Evolutionary conservation across 2,888 invertebrate genomes (phyloP), one percentile per base, ranked within the genome.

Genomic region (Pyrgus malvae): DNA sequence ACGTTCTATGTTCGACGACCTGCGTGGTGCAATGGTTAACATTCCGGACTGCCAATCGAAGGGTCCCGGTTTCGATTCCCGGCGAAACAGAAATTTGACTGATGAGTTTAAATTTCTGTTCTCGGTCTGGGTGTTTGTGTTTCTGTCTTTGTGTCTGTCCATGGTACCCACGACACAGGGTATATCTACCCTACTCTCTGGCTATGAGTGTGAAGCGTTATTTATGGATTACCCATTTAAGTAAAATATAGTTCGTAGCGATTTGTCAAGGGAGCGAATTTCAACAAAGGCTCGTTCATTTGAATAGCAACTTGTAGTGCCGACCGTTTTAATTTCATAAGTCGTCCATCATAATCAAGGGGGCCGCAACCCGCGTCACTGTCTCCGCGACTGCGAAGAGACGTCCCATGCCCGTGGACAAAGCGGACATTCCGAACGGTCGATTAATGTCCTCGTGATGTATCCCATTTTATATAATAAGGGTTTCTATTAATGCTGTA

Each of bases 331-430:
- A 90, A 90, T 90, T 89, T 89, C 83, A 88, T 89, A 87, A 88
- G 89, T 90, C 89, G 82, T 90, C 89, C 85, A 87, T 90, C 90
- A 90, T 90, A 88, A 90, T 90, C 90, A 89, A 84, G 67, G 71
- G 67, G 69, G 69, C 66, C 67, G 64, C 71, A 74, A 90, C 89
- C 90, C 89, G 76, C 83, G 86, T 90, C 90, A 90, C 81, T 84
- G 87, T 89, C 90, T 81, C 65, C 60, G 59, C 62, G 65, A 63
- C 63, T 63, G 62, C 72, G 81, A 74, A 82, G 80, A 78, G 83
- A 83, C 77, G 82, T 81, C 83, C 80, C 81, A 82, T 87, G 85
- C 84, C 82, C 69, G 76, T 74, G 83, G 82, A 80, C 81, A 78
- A 74, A 75, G 76, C 70, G 74, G 76, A 74, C 72, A 69, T 72